Evolutionary conservation across 2,797 vertebrate species (phyloP), one percentile per base, ranked within the genome.

Genomic region (Parauchenoglanis punctatus): DNA sequence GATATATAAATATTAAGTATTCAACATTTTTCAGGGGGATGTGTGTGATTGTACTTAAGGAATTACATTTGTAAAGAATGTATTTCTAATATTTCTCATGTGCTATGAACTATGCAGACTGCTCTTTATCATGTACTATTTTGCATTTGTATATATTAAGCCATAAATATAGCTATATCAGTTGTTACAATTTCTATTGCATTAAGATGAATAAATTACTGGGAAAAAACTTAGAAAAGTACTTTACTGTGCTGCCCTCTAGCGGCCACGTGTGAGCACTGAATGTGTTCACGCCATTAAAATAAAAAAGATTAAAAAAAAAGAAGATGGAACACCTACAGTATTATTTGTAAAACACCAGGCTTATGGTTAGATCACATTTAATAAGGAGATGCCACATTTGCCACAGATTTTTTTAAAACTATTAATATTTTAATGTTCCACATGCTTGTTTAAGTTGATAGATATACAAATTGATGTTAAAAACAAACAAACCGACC

Each of bases 191-290:
- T 46, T 58, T 68, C 8, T 40, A 4, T 78, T 40, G 52, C 4
- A 65, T 73, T 59, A n/a, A 6, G 11, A 20, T 65, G 1, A 85
- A 85, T 15, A 10, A 7, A 11, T 5, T 35, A 6, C 7, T 56
- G 28, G 0, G 6, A 49, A 35, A 28, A 5, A 35, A 31, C 3
- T 67, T 17, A 23, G 12, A 81, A 63, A 61, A 25, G 18, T 12
- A 25, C 17, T 23, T 77, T 54, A 78, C n/a, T 49, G 40, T 85
- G 44, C 73, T 85, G 59, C 65, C 81, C 81, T 83, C 81, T 83
- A 68, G 81, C 28, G 81, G 49, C 6, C 20, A 54, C 1, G 2
- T 52, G 1, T 1, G 15, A 54, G 59, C 17, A 83, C 46, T 31
- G 46, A 31, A 49, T 82, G 25, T 28, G 7, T 49, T 25, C 44